Evolutionary conservation across 2,113 vertebrate species (phyloP).

Genomic region (Recurvirostra avosetta): DNA sequence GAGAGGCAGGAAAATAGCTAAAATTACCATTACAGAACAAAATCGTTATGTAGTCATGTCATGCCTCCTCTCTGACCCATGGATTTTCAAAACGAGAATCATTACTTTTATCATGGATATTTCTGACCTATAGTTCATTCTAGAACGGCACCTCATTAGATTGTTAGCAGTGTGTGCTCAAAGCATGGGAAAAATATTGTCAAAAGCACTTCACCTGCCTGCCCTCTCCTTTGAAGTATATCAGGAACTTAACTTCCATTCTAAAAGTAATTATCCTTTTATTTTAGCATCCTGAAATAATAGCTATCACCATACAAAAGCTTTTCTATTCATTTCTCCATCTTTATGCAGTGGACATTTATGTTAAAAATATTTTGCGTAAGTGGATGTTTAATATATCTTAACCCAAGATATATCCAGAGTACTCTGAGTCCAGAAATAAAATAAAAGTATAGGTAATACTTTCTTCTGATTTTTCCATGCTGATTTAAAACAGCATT

Average conservation of each 20-base stretch:
- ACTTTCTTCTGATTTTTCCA: background rate
- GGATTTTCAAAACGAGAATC: constrained; percentile 20
- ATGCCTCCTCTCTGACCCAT: background rate
- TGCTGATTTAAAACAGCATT: background rate
- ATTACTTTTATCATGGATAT: constrained; percentile 38
- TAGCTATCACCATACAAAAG: background rate
- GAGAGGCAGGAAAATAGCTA: background rate
- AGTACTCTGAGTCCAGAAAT: background rate
- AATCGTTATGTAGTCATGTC: background rate
- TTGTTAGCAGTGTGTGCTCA: background rate
- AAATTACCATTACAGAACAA: background rate
- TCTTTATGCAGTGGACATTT: background rate
- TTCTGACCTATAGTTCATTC: constrained; percentile 6
- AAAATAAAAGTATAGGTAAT: background rate
- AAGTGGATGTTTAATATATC: background rate
- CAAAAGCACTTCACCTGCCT: background rate
- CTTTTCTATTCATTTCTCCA: background rate
- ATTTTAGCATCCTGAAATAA: background rate
- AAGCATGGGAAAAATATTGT: background rate
- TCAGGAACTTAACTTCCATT: background rate
- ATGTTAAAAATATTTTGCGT: background rate
- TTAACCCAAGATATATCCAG: background rate
- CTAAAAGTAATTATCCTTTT: background rate
- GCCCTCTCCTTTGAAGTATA: background rate
- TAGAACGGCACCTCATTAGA: constrained; percentile 13